Evolutionary conservation across 2,113 vertebrate species (phyloP).

Genomic region (Geococcyx californianus): DNA sequence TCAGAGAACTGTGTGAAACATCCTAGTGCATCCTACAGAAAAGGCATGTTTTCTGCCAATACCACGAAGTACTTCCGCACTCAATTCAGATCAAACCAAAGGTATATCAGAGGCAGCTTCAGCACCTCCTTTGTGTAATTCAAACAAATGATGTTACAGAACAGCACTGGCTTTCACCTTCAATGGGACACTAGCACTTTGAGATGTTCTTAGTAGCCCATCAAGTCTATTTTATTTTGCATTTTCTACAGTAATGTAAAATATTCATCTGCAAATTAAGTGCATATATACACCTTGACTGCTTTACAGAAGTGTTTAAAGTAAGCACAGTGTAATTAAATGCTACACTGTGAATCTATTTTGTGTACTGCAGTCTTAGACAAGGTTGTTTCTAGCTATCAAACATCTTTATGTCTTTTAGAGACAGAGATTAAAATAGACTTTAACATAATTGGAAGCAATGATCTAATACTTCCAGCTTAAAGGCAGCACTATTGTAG

Average conservation of each 20-base stretch:
- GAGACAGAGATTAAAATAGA: constrained; percentile 37
- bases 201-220: neutral
- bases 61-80: neutral
- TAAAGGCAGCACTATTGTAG: constrained; percentile 21
- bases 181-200: neutral
- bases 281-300: neutral
- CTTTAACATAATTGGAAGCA: constrained; percentile 37
- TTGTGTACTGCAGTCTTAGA: constrained; percentile 12
- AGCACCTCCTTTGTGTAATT: neutral
- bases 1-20: neutral
- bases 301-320: constrained; percentile 30
- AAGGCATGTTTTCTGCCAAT: neutral
- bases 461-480: constrained; percentile 33
- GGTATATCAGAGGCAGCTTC: neutral
- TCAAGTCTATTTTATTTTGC: neutral
- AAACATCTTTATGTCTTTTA: constrained; percentile 47
- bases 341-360: neutral
- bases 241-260: neutral
- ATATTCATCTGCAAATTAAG: neutral
- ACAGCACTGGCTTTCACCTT: neutral
- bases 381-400: constrained; percentile 23
- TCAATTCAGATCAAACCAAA: neutral
- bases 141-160: neutral
- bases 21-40: neutral
- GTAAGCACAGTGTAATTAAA: constrained; percentile 37